These are phyloP conservation scores for Halictus rubicundus DNA, from an alignment of 1,140 invertebrate genomes.

Conservation along the genomic window DNA sequence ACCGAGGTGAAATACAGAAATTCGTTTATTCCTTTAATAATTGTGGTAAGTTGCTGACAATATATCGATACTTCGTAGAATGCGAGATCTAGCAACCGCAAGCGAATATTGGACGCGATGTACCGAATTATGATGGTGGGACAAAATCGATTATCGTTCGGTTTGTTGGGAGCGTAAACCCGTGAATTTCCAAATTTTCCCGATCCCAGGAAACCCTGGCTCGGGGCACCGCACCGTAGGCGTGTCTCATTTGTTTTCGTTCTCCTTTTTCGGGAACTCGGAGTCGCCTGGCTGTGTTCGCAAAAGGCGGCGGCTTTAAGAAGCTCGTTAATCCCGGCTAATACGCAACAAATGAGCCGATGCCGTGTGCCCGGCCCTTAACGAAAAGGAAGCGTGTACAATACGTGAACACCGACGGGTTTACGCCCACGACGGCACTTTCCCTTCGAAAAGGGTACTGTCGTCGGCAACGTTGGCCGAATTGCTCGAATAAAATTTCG, in stretches of 20 bases:
- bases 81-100: no score
- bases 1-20: no score
- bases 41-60: no score
- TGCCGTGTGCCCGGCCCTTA: conserved; percentile 30
- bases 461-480: neutral
- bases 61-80: no score
- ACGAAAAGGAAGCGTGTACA: conserved; percentile 13
- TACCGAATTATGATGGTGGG: neutral
- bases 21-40: no score
- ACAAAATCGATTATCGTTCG: conserved; percentile 21
- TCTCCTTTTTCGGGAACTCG: conserved; percentile 48
- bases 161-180: conserved; percentile 17
- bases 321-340: conserved; percentile 74
- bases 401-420: conserved; percentile 26
- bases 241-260: conserved; percentile 62
- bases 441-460: conserved; percentile 35
- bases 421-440: conserved; percentile 54
- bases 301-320: conserved; percentile 63
- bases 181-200: conserved; percentile 24
- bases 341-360: conserved; percentile 72
- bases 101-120: neutral
- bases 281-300: conserved; percentile 49
- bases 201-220: conserved; percentile 9
- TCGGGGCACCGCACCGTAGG: conserved; percentile 33
- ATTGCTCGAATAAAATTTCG: no score